These are phyloP conservation scores for Dynastes tityus DNA, from an alignment of 2,888 invertebrate genomes.

Conservation along the genomic window DNA sequence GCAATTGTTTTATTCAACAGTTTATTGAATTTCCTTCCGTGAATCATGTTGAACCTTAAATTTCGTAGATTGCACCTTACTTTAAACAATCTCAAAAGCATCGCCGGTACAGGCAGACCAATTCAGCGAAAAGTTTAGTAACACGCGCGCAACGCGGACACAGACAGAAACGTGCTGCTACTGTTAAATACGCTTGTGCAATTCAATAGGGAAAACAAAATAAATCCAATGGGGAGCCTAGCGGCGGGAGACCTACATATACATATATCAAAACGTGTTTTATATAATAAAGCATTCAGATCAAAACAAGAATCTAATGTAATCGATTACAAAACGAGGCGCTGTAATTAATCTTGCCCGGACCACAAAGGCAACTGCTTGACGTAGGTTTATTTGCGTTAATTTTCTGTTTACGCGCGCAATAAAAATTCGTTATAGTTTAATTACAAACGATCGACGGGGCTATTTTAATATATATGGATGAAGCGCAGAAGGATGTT, in stretches of 20 bases:
- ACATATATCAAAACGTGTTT: slow-evolving; percentile 49
- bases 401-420: slow-evolving; percentile 42
- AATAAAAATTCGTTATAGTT: slow-evolving; percentile 47
- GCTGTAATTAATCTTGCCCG: slow-evolving; percentile 35
- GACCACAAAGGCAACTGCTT: slow-evolving; percentile 43
- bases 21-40: neutral
- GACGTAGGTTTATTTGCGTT: slow-evolving; percentile 45
- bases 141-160: neutral
- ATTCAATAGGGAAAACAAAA: slow-evolving; percentile 42
- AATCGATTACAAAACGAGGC: slow-evolving; percentile 48
- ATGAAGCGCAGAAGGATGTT: slow-evolving; percentile 46
- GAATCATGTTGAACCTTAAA: slow-evolving; percentile 24
- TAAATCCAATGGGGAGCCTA: slow-evolving; percentile 36
- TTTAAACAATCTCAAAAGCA: slow-evolving; percentile 25
- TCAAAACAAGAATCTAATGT: slow-evolving; percentile 51
- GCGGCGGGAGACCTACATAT: slow-evolving; percentile 32
- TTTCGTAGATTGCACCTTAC: slow-evolving; percentile 18
- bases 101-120: neutral
- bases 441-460: slow-evolving; percentile 45
- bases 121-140: slow-evolving; percentile 31
- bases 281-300: slow-evolving; percentile 50
- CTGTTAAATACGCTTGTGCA: slow-evolving; percentile 40
- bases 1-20: neutral
- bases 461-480: slow-evolving; percentile 47
- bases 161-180: slow-evolving; percentile 13